Base-by-base conservation (phyloP, 2,113 vertebrate species). In the Cyprinodon brontotheroides region DNA sequence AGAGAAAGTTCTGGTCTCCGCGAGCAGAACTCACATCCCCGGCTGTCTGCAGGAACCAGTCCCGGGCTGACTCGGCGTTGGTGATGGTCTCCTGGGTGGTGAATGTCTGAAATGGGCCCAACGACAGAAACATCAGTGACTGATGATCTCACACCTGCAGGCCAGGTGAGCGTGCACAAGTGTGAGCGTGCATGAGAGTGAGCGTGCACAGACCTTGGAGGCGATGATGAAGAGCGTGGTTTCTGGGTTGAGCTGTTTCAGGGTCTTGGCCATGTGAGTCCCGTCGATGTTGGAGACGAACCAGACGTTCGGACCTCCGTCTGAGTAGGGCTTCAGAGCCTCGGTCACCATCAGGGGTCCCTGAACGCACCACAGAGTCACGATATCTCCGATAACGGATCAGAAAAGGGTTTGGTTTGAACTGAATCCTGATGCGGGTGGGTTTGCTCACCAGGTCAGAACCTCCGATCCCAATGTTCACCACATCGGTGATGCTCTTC, bases 41-140 rank as follows among this genome's bases (percentile, higher is more conserved):
- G 48, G 97, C 96, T 0, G 94, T 78, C 65, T 61, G 60, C 2
- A 99, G 91, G 90, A 99, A 96, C 98, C 98, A 99, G 39, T 99
- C 98, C 73, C 95, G 97, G 6, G 97, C 98, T 0, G 98, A 99
- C 87, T 98, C 97, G 0, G 98, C 98, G 0, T 99, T 99, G 2
- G 98, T 99, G 92, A 99, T 99, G n/a, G 98, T 99, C 92, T 99
- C 98, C 83, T 99, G 98, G 1, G 98, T 99, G 82, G 98, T 99
- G 73, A 99, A 99, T 1, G 98, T 99, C 98, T 99, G 86, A 11
- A 59, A 14, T 3, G 5, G 15, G 53, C 6, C 36, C n/a, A 14
- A 43, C 22, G 7, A 40, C 17, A 70, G 48, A 59, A 9, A 37
- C 1, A 61, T 62, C 41, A 37, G 38, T 8, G 22, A 4, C 67